These are phyloP conservation scores for Mellivora capensis DNA, from an alignment of 2,113 vertebrate species.

Conservation along the genomic window DNA sequence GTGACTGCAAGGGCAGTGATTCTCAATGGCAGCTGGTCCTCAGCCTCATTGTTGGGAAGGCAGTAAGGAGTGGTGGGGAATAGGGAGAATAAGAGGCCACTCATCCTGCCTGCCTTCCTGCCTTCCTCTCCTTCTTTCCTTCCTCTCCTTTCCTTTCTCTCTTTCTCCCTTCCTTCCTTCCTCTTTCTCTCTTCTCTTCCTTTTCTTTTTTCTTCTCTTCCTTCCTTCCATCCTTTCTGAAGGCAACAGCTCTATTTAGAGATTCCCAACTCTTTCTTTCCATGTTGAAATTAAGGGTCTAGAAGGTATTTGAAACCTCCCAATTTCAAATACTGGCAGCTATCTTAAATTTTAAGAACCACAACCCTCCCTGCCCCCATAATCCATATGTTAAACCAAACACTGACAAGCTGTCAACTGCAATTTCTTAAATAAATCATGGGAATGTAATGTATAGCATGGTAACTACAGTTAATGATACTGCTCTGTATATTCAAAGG, in stretches of 20 bases:
- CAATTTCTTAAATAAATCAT: neutral
- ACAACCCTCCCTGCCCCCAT: neutral
- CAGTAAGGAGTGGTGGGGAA: neutral
- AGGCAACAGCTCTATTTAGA: neutral
- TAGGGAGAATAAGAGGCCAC: neutral
- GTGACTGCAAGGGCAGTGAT: neutral
- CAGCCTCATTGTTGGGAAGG: neutral
- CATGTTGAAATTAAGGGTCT: neutral
- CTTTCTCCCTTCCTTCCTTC: no score
- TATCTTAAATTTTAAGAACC: neutral
- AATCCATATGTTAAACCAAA: neutral
- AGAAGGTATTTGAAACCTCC: neutral
- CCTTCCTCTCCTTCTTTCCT: no score
- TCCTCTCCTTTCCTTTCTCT: accelerated
- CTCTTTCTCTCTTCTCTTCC: no score
- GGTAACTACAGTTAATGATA: neutral
- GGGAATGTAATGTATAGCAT: neutral
- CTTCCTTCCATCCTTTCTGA: neutral
- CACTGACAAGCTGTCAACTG: neutral
- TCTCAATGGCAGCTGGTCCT: neutral
- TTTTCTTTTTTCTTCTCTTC: no score
- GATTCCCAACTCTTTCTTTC: neutral
- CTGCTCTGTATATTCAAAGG: neutral
- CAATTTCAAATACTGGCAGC: neutral
- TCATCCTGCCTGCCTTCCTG: neutral